Conservation (phyloP, 2,113 vertebrate species). For the Xenopus borealis region DNA sequence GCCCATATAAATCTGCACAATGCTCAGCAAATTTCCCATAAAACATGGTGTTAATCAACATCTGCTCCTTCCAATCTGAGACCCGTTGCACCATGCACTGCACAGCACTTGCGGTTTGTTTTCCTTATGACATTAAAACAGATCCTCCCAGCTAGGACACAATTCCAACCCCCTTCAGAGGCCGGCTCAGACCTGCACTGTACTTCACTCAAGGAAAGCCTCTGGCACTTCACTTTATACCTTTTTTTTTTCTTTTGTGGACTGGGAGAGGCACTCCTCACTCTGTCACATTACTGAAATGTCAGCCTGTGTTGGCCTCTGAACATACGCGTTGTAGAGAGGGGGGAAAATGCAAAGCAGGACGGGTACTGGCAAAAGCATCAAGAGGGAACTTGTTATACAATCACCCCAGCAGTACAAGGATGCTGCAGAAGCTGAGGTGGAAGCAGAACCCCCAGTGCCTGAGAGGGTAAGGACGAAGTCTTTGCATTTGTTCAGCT, state of each 20-base stretch:
- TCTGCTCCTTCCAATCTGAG: conserved; percentile 16
- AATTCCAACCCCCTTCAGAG: conserved; percentile 45
- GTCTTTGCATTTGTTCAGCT: neutral
- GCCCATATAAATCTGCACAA: neutral
- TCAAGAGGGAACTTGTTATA: conserved; percentile 83
- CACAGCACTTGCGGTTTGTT: conserved; percentile 53
- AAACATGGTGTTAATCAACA: conserved; percentile 1
- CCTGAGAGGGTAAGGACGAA: conserved; percentile 74
- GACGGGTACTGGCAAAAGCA: conserved; percentile 63
- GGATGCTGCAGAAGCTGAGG: conserved; percentile 68
- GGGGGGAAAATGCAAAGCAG: conserved; percentile 80
- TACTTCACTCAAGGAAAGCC: conserved; percentile 59
- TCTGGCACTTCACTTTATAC: conserved; percentile 13
- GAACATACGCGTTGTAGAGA: conserved; percentile 3
- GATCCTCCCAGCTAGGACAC: conserved; percentile 52
- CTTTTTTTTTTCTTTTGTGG: conserved; percentile 9
- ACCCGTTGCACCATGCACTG: conserved; percentile 31
- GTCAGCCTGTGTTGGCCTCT: conserved; percentile 1
- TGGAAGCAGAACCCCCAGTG: conserved; percentile 66
- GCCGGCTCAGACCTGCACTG: conserved; percentile 60
- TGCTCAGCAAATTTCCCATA: neutral
- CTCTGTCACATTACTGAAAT: conserved; percentile 25
- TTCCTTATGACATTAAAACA: conserved; percentile 50
- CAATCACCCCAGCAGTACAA: conserved; percentile 78
- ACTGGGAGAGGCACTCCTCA: conserved; percentile 41